A percentile compares a stretch with the other conserved stretches of the same genome.
phyloP scores from a whole-genome alignment of 2,797 vertebrate species.

The Platyrinchus mystaceus region DNA sequence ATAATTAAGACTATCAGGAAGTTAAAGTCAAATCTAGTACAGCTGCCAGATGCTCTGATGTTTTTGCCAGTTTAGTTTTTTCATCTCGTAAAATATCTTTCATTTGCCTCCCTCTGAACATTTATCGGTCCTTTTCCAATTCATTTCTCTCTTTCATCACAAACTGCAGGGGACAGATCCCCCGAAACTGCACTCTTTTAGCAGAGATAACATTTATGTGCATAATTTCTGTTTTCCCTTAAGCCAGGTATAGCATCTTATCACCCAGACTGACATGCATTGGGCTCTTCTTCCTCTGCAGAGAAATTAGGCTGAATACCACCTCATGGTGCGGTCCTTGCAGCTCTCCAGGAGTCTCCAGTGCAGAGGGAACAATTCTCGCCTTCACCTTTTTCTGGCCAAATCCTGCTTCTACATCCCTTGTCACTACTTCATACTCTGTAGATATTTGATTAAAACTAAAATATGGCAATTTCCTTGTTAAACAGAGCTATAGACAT shows the following conservation, averaged over 20 bases:
- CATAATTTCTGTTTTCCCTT: background rate
- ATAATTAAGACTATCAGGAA: background rate
- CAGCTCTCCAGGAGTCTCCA: background rate
- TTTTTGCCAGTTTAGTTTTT: constrained; percentile 2
- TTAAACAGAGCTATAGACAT: background rate
- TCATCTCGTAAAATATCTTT: background rate
- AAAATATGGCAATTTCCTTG: background rate
- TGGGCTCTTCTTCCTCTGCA: background rate
- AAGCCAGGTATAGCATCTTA: background rate
- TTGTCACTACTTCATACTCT: background rate
- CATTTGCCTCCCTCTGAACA: background rate
- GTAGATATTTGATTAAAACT: background rate
- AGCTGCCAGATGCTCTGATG: background rate
- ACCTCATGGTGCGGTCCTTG: background rate
- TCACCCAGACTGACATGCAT: background rate
- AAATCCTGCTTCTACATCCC: background rate
- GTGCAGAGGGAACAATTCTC: background rate
- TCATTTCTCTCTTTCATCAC: background rate
- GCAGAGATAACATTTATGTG: background rate
- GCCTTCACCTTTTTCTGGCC: background rate
- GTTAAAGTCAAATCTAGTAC: background rate
- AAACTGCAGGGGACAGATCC: background rate
- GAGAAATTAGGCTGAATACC: background rate
- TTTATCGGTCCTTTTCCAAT: background rate
- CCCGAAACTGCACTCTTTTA: background rate